Base-by-base conservation (phyloP, 2,113 vertebrate species). In the Zosterops pallidus region DNA sequence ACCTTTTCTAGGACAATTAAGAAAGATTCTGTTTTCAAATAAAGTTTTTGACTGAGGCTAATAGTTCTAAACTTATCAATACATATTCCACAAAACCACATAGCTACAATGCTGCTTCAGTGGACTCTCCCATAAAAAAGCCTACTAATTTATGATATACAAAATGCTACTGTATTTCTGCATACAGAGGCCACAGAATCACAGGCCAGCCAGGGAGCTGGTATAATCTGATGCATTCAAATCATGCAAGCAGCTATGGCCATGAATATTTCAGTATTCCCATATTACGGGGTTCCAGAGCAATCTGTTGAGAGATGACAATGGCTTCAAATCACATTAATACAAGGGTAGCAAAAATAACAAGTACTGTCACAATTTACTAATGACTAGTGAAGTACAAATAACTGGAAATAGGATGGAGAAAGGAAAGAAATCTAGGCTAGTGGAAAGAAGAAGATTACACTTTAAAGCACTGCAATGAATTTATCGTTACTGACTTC, bases 401-500 rank as follows among this genome's bases (percentile, higher is more conserved):
- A 63, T 74, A 82, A 52, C 26, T 33, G 35, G 37, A 91, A 88
- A 88, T 18, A 77, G 42, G 42, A 67, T 14, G 8, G 41, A 86
- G 35, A 71, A 94, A 85, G 41, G 29, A 69, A 93, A 70, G 47
- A 83, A 94, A 86, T 56, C 17, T 29, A 56, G 28, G 47, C 25
- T 75, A 67, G 35, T 15, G 44, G 37, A 83, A 93, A 94, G 68
- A 68, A 4, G 16, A 90, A 53, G 14, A 70, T 47, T 91, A 60
- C 8, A 49, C 55, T 85, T 85, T 77, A 90, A 90, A 94, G 79
- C 17, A 88, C 44, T 68, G 85, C 59, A 92, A 81, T 86, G 44
- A 88, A 80, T 95, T 94, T 93, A 86, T 95, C 90, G 60, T 77
- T 83, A 63, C 47, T 56, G 79, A 86, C 56, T 95, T 87, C 62